Evolutionary conservation across 2,888 invertebrate genomes (phyloP).

Genomic region (Xestia sexstrigata): DNA sequence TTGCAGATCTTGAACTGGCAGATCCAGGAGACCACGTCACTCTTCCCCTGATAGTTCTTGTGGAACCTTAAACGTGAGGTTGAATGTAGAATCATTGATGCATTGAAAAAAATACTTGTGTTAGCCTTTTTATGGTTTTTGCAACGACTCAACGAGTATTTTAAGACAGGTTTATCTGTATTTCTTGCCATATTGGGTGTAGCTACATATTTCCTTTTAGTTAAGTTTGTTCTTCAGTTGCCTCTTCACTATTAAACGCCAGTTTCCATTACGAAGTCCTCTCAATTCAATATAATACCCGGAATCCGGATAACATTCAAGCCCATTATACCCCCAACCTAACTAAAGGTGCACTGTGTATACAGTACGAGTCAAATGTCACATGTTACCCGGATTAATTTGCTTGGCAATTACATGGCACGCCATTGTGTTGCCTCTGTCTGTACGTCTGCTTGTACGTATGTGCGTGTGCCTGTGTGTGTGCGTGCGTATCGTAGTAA

Average conservation of each 20-base stretch:
- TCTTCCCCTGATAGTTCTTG: too few relatives aligned
- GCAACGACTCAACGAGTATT: too few relatives aligned
- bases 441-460: not conserved
- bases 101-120: too few relatives aligned
- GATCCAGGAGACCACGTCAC: too few relatives aligned
- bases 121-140: too few relatives aligned
- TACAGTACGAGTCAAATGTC: conserved; percentile 80
- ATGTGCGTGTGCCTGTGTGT: not conserved
- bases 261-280: not conserved
- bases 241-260: not conserved
- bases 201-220: not conserved
- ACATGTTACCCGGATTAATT: conserved; percentile 84
- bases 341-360: conserved; percentile 56
- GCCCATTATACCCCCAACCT: conserved; percentile 32
- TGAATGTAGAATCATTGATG: too few relatives aligned
- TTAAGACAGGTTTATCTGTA: not conserved
- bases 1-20: too few relatives aligned
- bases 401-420: conserved; percentile 82
- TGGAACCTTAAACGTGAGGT: too few relatives aligned
- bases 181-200: not conserved
- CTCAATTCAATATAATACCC: not conserved
- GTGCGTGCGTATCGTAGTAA: conserved; percentile 35
- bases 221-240: not conserved
- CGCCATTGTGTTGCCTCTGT: conserved; percentile 66
- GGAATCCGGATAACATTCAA: not conserved